These are phyloP conservation scores for Artemia sinica DNA, from an alignment of 2,888 invertebrate species.

Conservation along the genomic window DNA sequence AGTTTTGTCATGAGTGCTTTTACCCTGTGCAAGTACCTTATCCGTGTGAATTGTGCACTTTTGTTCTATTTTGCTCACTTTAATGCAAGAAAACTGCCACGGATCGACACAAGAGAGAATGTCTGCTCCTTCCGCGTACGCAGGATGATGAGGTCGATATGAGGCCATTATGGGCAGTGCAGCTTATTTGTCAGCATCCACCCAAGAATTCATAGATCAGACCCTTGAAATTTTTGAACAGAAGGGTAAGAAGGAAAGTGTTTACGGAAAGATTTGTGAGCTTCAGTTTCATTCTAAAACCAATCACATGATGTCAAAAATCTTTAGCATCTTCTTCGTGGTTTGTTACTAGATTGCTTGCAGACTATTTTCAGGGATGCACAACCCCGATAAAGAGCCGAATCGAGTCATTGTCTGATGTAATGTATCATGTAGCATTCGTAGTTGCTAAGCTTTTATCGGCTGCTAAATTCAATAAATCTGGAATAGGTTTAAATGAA, in stretches of 20 bases:
- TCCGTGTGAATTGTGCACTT: not conserved
- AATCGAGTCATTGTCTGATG: not conserved
- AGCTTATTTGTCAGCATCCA: not conserved
- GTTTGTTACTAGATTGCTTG: not conserved
- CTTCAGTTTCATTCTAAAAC: not conserved
- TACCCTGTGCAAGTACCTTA: not conserved
- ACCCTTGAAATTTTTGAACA: not conserved
- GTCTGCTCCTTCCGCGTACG: not conserved
- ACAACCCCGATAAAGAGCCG: not conserved
- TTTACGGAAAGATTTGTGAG: not conserved
- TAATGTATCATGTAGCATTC: not conserved
- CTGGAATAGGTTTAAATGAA: not conserved
- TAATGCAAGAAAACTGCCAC: slow-evolving; percentile 1
- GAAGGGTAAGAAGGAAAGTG: not conserved
- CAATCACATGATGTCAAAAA: not conserved
- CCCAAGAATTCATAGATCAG: slow-evolving; percentile 3
- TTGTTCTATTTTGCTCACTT: not conserved
- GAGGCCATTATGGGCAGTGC: not conserved
- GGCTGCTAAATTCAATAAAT: not conserved
- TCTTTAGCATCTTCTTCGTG: not conserved
- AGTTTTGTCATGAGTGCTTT: slow-evolving; percentile 13
- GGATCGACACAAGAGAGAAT: not conserved
- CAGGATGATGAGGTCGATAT: not conserved
- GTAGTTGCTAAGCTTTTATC: not conserved
- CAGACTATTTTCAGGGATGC: not conserved